Base-by-base conservation (phyloP, 2,888 invertebrate genomes). In the Troides helena region DNA sequence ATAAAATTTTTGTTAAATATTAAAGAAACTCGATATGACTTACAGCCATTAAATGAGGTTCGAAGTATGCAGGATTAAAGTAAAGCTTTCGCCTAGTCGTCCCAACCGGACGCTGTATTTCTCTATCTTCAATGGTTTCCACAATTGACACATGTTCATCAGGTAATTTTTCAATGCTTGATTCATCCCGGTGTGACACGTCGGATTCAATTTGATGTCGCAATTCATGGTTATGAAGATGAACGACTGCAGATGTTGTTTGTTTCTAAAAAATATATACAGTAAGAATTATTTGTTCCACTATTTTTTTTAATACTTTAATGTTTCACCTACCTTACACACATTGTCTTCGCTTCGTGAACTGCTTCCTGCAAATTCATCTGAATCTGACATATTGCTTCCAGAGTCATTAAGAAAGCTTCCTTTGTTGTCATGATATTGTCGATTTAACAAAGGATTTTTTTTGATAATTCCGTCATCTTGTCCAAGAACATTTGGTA, bases 21-120 rank as follows among this genome's bases (percentile, higher is more conserved):
- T 25, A 17, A 62, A 62, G 17, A 46, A 17, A 23, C 17, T 23
- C 17, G n/a, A 6, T 57, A 53, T 53, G 58, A 50, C 94, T 93
- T 92, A 97, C 97, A 91, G 96, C 93, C 83, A 98, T 93, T 62
- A 97, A 85, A 76, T 98, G 96, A 39, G 96, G 96, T 83, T 98
- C 98, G 80, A 98, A 98, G 83, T 98, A 98, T 10, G 98, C 97
- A 0, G 97, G 97, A 85, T 97, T 98, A 80, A 98, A 98, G 82
- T 97, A 98, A 3, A 98, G 91, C 81, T 97, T 97, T 74, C 96
- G 94, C 67, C 97, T 93, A 0, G 95, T 95, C 39, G 95, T 95
- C 17, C 96, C 96, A 72, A 95, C 94, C 17, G 95, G 94, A 76
- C 94, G 91, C 14, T 95, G 90, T 75, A 96, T 96, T 74, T 95